Base-by-base conservation (phyloP, 2,797 vertebrate species). In the Sebastes taczanowskii region DNA sequence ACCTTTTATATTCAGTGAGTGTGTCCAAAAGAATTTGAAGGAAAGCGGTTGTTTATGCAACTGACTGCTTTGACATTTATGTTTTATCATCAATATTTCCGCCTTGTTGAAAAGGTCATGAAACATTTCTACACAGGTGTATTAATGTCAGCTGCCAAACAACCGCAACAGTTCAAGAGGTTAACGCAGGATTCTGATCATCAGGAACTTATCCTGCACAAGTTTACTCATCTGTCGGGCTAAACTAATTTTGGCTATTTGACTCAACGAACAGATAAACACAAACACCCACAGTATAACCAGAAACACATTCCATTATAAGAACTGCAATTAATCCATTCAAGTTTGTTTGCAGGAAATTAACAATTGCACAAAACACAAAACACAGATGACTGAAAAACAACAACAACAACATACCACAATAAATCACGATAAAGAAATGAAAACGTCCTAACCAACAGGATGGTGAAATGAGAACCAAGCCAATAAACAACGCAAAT, bases 401-500 rank as follows among this genome's bases (percentile, higher is more conserved):
- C 34, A 30, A 55, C 53, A 23, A 59, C 53, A 23, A 53, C 4
- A 53, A 30, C 2, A 2, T 4, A 22, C 9, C 8, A 53, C 53
- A 62, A 71, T 79, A 60, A 80, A 78, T 84, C 34, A 53, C 1
- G 4, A 80, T 38, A 20, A 38, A 65, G 22, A 61, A 74, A 74
- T 56, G 59, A 68, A 77, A 56, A 73, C 18, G 29, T 77, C 62
- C 32, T 3, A 66, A 25, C 32, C 32, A 27, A 73, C 75, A 85
- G 11, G 59, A 88, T 67, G 85, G 63, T 78, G 69, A 84, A 89
- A 88, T 61, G 64, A 83, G 68, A 90, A 79, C 74, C 62, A 73
- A 86, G 63, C 53, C 84, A 67, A 72, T 52, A 80, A 80, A 83
- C 74, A 84, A 83, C 2, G 35, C 52, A 77, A 86, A 77, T 32